Conservation (phyloP, 2,888 invertebrate genomes). For the Nemotelus pantherinus region DNA sequence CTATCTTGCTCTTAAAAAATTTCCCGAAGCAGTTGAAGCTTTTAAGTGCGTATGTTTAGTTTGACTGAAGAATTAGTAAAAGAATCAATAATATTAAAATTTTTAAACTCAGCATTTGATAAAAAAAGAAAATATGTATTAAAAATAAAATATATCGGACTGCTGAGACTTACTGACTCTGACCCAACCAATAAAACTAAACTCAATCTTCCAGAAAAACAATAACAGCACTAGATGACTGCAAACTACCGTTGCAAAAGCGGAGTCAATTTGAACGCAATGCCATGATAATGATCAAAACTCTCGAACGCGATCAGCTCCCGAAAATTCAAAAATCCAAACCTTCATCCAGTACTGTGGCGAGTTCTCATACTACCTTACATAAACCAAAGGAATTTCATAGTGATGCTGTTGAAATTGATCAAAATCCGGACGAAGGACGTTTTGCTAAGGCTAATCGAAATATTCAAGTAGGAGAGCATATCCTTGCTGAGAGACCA, state of each 20-base stretch:
- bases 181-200: neutral
- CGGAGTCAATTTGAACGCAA: constrained; percentile 73
- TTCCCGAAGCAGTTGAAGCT: constrained; percentile 71
- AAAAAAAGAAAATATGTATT: neutral
- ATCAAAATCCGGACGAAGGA: constrained; percentile 71
- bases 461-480: constrained; percentile 77
- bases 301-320: constrained; percentile 72
- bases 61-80: constrained; percentile 8
- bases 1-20: constrained; percentile 73
- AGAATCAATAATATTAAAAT: neutral
- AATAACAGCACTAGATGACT: constrained; percentile 73
- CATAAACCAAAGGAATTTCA: constrained; percentile 61
- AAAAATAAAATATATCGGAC: neutral
- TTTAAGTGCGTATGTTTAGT: constrained; percentile 65
- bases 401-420: constrained; percentile 73
- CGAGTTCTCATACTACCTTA: no score
- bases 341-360: neutral
- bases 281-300: constrained; percentile 76
- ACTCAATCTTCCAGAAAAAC: constrained; percentile 66
- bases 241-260: constrained; percentile 71
- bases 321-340: constrained; percentile 59
- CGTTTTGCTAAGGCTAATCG: constrained; percentile 77
- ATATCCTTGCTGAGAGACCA: constrained; percentile 77
- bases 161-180: neutral
- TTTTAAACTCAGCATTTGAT: neutral